Percentiles rank a stretch among this genome's conserved stretches.
Conservation (phyloP, 2,797 vertebrate genomes). For the Sebastes minor region DNA sequence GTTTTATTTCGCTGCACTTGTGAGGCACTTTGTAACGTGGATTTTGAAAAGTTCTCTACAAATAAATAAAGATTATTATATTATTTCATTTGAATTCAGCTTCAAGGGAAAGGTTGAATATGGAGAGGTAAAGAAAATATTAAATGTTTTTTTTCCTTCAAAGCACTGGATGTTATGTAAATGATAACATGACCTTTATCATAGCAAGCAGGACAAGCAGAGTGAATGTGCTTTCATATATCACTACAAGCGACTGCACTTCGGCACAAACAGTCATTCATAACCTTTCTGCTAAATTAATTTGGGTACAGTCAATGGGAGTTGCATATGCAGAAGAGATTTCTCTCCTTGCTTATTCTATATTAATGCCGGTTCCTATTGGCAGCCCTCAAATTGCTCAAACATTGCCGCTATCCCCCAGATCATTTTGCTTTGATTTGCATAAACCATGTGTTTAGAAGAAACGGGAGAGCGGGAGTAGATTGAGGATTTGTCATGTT, state of each 20-base stretch:
- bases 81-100: neutral
- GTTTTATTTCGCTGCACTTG: too few relatives aligned
- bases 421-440: slow-evolving; percentile 86
- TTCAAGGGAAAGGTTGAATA: neutral
- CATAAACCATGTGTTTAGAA: slow-evolving; percentile 87
- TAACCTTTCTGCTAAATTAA: slow-evolving; percentile 88
- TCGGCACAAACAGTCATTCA: slow-evolving; percentile 90
- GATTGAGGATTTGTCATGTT: slow-evolving; percentile 85
- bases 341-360: slow-evolving; percentile 73
- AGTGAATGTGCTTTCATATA: slow-evolving; percentile 92
- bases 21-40: too few relatives aligned
- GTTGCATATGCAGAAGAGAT: slow-evolving; percentile 73
- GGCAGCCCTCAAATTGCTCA: slow-evolving; percentile 80
- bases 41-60: too few relatives aligned
- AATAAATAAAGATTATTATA: neutral
- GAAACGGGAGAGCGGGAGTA: slow-evolving; percentile 68
- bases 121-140: slow-evolving; percentile 18
- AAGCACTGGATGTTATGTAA: slow-evolving; percentile 88
- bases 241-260: slow-evolving; percentile 87
- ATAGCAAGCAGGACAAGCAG: slow-evolving; percentile 87
- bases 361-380: slow-evolving; percentile 80
- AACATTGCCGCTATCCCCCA: slow-evolving; percentile 72
- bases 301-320: slow-evolving; percentile 86
- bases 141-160: slow-evolving; percentile 17
- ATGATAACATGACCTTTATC: slow-evolving; percentile 94